phyloP scores from a whole-genome alignment of 2,888 invertebrate species.

The Trisateles emortualis region DNA sequence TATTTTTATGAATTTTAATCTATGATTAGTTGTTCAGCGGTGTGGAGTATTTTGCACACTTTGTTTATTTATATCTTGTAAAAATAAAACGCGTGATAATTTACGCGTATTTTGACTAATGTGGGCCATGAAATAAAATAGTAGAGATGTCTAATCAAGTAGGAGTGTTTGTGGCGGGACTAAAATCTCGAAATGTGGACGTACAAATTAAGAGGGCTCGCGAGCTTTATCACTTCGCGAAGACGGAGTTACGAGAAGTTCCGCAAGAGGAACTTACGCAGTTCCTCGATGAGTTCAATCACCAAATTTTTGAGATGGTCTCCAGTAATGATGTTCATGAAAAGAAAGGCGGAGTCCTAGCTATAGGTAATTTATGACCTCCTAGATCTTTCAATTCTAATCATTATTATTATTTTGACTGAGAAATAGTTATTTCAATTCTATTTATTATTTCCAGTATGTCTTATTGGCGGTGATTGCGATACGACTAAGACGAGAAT shows the following conservation, averaged over 20 bases:
- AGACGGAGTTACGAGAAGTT: constrained; percentile 95
- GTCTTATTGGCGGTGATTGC: constrained; percentile 96
- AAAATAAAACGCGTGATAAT: constrained; percentile 18
- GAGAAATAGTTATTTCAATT: background rate
- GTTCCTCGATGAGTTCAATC: constrained; percentile 98
- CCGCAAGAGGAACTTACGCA: constrained; percentile 95
- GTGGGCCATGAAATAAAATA: constrained; percentile 47
- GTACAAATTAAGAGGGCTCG: constrained; percentile 94
- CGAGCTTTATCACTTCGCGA: constrained; percentile 96
- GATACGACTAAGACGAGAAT: constrained; percentile 96
- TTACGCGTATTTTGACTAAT: constrained; percentile 17
- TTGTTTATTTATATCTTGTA: constrained; percentile 44
- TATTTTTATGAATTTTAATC: constrained; percentile 2
- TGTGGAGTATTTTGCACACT: constrained; percentile 49
- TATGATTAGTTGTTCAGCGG: constrained; percentile 35
- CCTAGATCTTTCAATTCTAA: background rate
- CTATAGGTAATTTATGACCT: constrained; percentile 89
- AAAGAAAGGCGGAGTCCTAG: constrained; percentile 97
- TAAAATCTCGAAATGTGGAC: constrained; percentile 96
- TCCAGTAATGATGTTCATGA: constrained; percentile 97
- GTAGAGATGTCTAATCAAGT: constrained; percentile 86
- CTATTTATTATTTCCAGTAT: constrained; percentile 88
- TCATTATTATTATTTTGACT: background rate
- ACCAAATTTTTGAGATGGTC: constrained; percentile 98
- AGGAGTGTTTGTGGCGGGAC: constrained; percentile 93